These are phyloP conservation scores for Bradypodion pumilum DNA, from an alignment of 2,797 vertebrate species.

Conservation along the genomic window DNA sequence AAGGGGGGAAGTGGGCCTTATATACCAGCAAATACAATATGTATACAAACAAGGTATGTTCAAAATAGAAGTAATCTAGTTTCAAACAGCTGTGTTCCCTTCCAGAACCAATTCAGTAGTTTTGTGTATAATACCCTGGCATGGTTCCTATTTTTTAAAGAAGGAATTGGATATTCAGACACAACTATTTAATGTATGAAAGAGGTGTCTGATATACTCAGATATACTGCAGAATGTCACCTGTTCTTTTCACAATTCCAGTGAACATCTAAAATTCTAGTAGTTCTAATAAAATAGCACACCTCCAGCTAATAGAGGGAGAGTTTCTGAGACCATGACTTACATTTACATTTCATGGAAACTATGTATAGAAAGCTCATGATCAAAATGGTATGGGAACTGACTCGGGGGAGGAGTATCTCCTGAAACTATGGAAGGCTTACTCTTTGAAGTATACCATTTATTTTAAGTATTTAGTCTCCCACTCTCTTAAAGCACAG, in stretches of 20 bases:
- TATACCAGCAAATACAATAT: too few species aligned
- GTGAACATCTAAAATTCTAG: constrained; percentile 50
- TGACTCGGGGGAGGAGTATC: too few species aligned
- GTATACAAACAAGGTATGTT: too few species aligned
- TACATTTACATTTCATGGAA: background rate
- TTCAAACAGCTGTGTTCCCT: constrained; percentile 68
- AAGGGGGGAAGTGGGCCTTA: too few species aligned
- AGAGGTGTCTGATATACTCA: constrained; percentile 51
- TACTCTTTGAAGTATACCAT: background rate
- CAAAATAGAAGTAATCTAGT: constrained; percentile 75
- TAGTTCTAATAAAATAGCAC: background rate
- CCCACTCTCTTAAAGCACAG: background rate
- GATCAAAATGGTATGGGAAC: background rate
- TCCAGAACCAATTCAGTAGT: constrained; percentile 74
- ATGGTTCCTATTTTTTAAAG: constrained; percentile 56
- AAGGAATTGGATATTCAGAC: constrained; percentile 70
- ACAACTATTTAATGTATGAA: constrained; percentile 61
- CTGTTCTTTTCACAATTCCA: constrained; percentile 63
- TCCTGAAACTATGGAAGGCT: too few species aligned
- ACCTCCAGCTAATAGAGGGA: background rate
- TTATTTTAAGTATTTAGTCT: background rate
- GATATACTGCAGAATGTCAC: constrained; percentile 64
- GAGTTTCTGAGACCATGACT: background rate
- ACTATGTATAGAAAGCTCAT: background rate
- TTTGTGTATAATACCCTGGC: constrained; percentile 71